Conservation (phyloP, 2,797 vertebrate genomes). For the Arvicola amphibius region DNA sequence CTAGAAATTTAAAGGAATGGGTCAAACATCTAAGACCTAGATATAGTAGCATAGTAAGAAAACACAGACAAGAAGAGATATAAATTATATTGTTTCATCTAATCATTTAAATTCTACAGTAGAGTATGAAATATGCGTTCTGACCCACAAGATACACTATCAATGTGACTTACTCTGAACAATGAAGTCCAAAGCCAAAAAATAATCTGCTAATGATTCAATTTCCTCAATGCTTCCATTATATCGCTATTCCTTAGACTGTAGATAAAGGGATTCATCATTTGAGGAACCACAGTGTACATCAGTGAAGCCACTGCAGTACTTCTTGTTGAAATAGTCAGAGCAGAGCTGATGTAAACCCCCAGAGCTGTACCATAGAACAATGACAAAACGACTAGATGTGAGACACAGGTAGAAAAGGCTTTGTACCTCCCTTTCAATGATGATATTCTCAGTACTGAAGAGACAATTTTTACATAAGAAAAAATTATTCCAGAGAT, state of each 20-base stretch:
- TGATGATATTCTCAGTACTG: background rate
- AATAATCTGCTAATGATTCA: background rate
- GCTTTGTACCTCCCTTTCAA: background rate
- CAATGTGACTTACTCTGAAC: background rate
- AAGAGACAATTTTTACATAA: background rate
- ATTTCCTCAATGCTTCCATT: background rate
- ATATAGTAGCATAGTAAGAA: background rate
- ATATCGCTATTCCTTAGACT: background rate
- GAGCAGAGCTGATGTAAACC: background rate
- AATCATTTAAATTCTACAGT: background rate
- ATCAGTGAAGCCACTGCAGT: background rate
- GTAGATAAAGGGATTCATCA: background rate
- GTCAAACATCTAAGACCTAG: background rate
- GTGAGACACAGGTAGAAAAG: background rate
- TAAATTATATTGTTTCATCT: background rate
- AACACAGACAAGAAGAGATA: background rate
- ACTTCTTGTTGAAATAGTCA: background rate
- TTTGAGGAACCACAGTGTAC: background rate
- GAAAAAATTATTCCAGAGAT: background rate
- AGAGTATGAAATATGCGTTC: background rate
- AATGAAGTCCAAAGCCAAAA: background rate
- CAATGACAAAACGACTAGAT: background rate
- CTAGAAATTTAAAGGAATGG: background rate
- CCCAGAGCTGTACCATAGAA: background rate
- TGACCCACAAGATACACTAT: background rate